Percentiles rank a stretch among this genome's conserved stretches.
Conservation (phyloP, 1,140 invertebrate genomes). For the Neuroterus valhalla region DNA sequence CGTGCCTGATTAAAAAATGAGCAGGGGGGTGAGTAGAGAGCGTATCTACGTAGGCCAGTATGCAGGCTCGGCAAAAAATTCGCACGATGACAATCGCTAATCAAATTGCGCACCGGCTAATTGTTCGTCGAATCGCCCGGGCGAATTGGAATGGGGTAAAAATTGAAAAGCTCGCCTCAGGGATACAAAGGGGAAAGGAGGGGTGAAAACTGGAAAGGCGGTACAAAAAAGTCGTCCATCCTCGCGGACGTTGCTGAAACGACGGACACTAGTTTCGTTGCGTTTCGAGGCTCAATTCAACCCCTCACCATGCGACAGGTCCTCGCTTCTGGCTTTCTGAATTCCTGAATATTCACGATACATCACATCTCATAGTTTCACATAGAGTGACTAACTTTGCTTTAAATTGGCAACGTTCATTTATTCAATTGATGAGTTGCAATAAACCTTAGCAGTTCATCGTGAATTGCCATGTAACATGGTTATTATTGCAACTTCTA, state of each 20-base stretch:
- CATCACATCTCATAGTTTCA: constrained; percentile 38
- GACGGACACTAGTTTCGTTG: constrained; percentile 44
- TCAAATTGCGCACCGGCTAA: constrained; percentile 68
- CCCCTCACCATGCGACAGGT: constrained; percentile 37
- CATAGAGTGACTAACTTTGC: constrained; percentile 40
- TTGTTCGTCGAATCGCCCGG: constrained; percentile 65
- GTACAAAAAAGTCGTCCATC: constrained; percentile 41
- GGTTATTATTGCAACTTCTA: background rate
- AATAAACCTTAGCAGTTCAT: constrained; percentile 5
- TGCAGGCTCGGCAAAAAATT: constrained; percentile 49
- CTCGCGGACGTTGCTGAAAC: constrained; percentile 37
- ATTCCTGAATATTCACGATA: constrained; percentile 58
- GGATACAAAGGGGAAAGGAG: constrained; percentile 39
- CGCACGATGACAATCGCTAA: constrained; percentile 68
- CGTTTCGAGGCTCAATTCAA: constrained; percentile 35
- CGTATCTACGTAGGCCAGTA: constrained; percentile 13
- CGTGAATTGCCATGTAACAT: background rate
- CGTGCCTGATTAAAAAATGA: constrained; percentile 43
- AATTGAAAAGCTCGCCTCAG: constrained; percentile 65
- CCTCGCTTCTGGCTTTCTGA: constrained; percentile 53
- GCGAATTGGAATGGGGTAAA: constrained; percentile 61
- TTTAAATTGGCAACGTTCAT: constrained; percentile 48
- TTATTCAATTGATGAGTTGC: constrained; percentile 30
- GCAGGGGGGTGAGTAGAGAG: constrained; percentile 24
- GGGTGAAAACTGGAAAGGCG: constrained; percentile 36